phyloP scores from a whole-genome alignment of 2,113 vertebrate species.

The Chloropsis cyanopogon region DNA sequence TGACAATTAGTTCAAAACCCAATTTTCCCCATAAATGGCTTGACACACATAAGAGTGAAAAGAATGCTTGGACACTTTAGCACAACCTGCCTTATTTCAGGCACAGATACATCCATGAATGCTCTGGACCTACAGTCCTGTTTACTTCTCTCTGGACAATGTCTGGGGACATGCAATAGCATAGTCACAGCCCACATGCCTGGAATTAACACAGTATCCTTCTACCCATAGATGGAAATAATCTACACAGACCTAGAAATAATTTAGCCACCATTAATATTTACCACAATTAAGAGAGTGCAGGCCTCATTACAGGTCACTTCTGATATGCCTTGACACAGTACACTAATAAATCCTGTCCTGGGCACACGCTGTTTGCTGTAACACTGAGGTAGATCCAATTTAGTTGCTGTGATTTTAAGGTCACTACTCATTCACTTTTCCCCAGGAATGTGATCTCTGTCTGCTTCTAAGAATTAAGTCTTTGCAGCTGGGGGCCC shows the following conservation, averaged over 20 bases:
- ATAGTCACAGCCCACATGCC: background rate
- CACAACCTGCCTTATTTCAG: constrained; percentile 37
- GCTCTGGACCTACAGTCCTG: background rate
- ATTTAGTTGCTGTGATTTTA: background rate
- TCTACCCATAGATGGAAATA: background rate
- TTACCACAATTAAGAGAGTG: background rate
- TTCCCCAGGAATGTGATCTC: background rate
- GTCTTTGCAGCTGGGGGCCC: background rate
- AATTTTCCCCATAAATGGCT: constrained; percentile 29
- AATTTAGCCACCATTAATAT: constrained; percentile 8
- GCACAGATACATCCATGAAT: background rate
- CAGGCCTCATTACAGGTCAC: background rate
- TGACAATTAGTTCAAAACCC: background rate
- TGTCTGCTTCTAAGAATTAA: background rate
- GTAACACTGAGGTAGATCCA: background rate
- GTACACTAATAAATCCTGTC: background rate
- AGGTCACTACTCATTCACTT: fast-evolving
- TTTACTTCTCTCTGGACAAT: constrained; percentile 6
- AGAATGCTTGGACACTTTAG: background rate
- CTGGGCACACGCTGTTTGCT: fast-evolving
- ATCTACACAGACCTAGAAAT: background rate
- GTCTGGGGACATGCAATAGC: background rate
- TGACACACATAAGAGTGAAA: background rate
- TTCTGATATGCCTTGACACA: background rate
- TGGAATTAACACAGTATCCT: background rate